These are phyloP conservation scores for Temnothorax longispinosus DNA, from an alignment of 1,140 invertebrate genomes.

Conservation along the genomic window DNA sequence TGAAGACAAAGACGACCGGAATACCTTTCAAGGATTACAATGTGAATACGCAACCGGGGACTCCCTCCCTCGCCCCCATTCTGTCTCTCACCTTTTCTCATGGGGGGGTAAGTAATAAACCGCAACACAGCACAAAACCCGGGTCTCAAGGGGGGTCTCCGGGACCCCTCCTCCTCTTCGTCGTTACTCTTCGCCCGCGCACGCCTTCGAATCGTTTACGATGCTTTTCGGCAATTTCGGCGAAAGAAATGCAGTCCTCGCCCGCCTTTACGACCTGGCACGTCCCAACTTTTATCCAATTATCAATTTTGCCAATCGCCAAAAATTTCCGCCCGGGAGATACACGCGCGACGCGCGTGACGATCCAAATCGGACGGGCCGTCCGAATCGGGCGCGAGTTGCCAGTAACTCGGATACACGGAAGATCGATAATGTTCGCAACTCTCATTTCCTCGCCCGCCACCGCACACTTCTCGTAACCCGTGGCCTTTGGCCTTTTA, in stretches of 20 bases:
- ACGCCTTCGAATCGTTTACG: conserved; percentile 26
- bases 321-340: conserved; percentile 22
- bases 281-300: conserved; percentile 44
- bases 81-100: background rate
- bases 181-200: background rate
- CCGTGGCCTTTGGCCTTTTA: conserved; percentile 1
- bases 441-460: conserved; percentile 6
- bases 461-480: background rate
- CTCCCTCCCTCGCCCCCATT: background rate
- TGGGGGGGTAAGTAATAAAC: background rate
- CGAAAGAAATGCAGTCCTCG: background rate
- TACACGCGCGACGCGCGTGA: conserved; percentile 23
- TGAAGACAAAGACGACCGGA: conserved; percentile 53
- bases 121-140: background rate
- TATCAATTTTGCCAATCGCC: conserved; percentile 38
- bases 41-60: background rate
- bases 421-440: conserved; percentile 36
- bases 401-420: background rate
- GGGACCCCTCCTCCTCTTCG: background rate
- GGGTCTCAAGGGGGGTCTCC: background rate
- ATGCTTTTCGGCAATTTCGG: background rate
- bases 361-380: background rate
- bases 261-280: conserved; percentile 7
- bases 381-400: conserved; percentile 6
- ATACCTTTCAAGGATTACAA: conserved; percentile 40